These are phyloP conservation scores for Coregonus clupeaformis DNA, from an alignment of 2,113 vertebrate genomes.

Conservation along the genomic window DNA sequence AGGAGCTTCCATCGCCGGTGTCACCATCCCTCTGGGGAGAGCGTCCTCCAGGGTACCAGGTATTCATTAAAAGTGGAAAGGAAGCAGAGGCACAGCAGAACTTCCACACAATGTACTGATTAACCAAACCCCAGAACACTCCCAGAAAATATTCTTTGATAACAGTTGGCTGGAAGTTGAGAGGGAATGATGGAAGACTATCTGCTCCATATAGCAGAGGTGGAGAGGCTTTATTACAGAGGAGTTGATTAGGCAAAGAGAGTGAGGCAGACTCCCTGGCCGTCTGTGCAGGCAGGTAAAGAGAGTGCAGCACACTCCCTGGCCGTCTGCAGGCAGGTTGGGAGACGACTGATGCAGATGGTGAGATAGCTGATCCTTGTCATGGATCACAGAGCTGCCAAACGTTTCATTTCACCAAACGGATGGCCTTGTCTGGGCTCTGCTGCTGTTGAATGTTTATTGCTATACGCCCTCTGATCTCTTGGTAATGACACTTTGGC, in stretches of 20 bases:
- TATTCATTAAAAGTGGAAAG: slow-evolving; percentile 45
- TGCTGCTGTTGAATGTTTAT: slow-evolving; percentile 25
- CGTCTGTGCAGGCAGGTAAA: slow-evolving; percentile 5
- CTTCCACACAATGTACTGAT: slow-evolving; percentile 24
- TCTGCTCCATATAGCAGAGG: slow-evolving; percentile 12
- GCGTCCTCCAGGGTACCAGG: slow-evolving; percentile 13
- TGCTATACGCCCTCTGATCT: background rate
- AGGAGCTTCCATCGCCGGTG: slow-evolving; percentile 20
- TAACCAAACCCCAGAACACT: slow-evolving; percentile 33
- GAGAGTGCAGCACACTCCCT: background rate
- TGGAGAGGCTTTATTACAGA: background rate
- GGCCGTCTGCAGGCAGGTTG: background rate
- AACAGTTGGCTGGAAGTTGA: slow-evolving; percentile 14
- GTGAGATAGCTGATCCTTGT: slow-evolving; percentile 14
- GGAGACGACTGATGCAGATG: slow-evolving; percentile 23
- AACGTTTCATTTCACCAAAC: background rate
- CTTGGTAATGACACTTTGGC: slow-evolving; percentile 11
- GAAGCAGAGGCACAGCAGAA: slow-evolving; percentile 19
- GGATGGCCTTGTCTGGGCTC: slow-evolving; percentile 20
- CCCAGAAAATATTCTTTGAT: slow-evolving; percentile 27
- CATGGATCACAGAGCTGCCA: slow-evolving; percentile 21
- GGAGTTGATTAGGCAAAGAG: slow-evolving; percentile 17
- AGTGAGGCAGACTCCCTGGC: background rate
- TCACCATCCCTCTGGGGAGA: slow-evolving; percentile 21
- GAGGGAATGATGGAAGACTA: slow-evolving; percentile 32